These are phyloP conservation scores for Castor canadensis DNA, from an alignment of 2,113 vertebrate genomes.

Conservation along the genomic window DNA sequence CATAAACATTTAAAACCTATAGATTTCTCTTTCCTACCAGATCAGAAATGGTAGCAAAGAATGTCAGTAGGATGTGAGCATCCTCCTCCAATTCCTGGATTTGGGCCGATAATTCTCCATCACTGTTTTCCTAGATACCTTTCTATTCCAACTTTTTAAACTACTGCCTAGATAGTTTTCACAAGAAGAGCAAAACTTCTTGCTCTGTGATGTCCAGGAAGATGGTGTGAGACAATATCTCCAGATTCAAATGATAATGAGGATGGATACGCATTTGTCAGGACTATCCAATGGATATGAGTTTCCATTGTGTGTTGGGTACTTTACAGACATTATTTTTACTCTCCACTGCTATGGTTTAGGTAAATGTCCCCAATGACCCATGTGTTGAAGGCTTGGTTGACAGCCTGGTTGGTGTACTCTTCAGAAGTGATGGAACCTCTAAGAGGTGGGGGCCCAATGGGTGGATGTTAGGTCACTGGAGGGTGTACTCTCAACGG, in stretches of 20 bases:
- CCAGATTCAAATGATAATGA: neutral
- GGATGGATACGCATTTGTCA: neutral
- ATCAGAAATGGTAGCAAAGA: conserved; percentile 25
- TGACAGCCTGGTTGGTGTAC: too few relatives aligned
- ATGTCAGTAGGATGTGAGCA: neutral
- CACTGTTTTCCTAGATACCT: neutral
- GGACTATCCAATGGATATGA: neutral
- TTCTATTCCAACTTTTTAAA: neutral
- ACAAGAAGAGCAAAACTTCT: neutral
- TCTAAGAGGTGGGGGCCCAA: neutral
- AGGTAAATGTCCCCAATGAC: neutral
- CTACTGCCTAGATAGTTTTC: neutral
- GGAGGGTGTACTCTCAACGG: neutral
- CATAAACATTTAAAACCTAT: neutral
- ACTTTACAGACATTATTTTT: neutral
- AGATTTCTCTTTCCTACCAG: conserved; percentile 26
- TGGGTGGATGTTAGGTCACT: neutral
- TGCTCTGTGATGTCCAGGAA: neutral
- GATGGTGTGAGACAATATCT: neutral
- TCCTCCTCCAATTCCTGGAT: neutral
- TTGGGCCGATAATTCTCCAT: neutral
- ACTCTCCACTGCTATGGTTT: neutral
- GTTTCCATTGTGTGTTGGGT: neutral
- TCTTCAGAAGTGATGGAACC: neutral
- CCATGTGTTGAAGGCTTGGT: too few relatives aligned